Evolutionary conservation across 2,113 vertebrate genomes (phyloP), one percentile per base, ranked within the genome.

Genomic region (Micromys minutus): DNA sequence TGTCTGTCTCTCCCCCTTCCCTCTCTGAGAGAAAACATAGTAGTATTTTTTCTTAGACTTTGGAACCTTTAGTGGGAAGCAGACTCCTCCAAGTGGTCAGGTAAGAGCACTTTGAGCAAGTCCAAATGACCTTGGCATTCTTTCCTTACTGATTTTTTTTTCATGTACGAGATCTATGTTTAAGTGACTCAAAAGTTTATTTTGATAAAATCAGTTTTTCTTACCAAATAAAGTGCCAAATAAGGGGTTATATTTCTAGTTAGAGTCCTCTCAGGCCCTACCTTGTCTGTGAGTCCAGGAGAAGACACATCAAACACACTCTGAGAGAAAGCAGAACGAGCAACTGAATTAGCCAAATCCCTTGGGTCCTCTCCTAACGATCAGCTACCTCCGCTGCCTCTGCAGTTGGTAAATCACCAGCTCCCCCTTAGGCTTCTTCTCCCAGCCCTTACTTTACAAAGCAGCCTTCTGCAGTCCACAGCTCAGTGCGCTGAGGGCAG

Each of bases 221-320:
- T 96, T 96, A 91, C 94, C 91, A 95, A 97, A 96, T 96, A 97
- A 96, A 95, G 71, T 93, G 36, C 75, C 90, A 95, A 93, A 86
- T 67, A 59, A 95, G 10, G 36, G 92, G 59, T 94, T 93, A 80
- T 86, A 50, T 94, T 93, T 90, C 85, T 76, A 77, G 91, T 93
- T 89, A 93, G 71, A 86, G 79, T 90, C 50, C n/a, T 86, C 67
- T 93, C 91, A 84, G 91, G 63, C 34, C 72, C 91, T 95, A 76
- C 92, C 90, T 81, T 79, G 29, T 84, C 52, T 93, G 67, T 72
- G 88, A 94, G 72, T 94, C 31, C 69, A 88, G 85, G 71, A 61
- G 94, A 94, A 95, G 94, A 67, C 89, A 85, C 81, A 88, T 87
- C 81, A 92, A 91, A 92, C 90, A n/a, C 52, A 45, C 59, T 92